Conservation (phyloP, 2,888 invertebrate genomes). For the Aelia acuminata region DNA sequence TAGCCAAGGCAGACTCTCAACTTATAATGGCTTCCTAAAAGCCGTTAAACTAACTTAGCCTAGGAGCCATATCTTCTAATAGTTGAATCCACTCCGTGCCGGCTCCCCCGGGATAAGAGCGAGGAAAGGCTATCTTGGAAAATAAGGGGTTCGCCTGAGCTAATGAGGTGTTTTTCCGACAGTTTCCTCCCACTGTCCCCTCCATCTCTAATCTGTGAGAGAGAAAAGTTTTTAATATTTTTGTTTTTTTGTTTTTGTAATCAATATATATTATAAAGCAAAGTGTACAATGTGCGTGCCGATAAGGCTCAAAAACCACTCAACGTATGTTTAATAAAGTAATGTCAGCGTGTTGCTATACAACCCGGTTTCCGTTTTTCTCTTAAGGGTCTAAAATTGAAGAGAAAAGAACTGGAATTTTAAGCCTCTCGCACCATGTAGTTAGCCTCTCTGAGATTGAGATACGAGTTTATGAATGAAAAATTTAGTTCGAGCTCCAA, state of each 20-base stretch:
- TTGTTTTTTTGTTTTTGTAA: background rate
- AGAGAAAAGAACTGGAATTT: no score
- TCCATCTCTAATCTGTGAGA: background rate
- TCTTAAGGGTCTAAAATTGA: no score
- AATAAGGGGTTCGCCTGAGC: background rate
- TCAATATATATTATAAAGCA: no score
- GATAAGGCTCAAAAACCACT: no score
- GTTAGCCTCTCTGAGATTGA: no score
- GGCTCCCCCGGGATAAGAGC: background rate
- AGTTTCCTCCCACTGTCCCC: background rate
- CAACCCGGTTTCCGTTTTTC: no score
- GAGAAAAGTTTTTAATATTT: background rate
- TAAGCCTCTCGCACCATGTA: no score
- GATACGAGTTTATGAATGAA: no score
- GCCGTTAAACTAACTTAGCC: constrained; percentile 1
- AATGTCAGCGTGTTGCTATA: no score
- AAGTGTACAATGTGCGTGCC: no score
- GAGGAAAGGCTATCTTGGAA: background rate
- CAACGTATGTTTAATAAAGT: no score
- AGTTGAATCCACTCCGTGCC: background rate
- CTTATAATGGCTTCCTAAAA: constrained; percentile 15
- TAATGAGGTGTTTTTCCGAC: background rate
- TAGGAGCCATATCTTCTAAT: background rate
- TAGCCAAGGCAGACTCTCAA: background rate
- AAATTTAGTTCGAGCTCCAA: no score